Evolutionary conservation across 1,140 invertebrate species (phyloP).

Genomic region (Zophobas morio): DNA sequence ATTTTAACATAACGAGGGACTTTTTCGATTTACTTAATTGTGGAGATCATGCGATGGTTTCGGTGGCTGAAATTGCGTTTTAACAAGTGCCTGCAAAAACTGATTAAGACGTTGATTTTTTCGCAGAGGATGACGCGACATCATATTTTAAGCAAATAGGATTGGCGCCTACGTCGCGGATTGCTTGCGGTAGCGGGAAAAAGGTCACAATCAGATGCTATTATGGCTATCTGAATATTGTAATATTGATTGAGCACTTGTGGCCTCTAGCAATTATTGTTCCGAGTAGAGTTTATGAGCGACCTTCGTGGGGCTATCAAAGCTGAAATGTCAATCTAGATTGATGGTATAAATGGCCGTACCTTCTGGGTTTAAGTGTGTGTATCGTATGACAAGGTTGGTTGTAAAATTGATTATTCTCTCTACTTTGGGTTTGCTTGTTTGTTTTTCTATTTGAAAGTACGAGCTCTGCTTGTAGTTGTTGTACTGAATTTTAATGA

Average conservation of each 20-base stretch:
- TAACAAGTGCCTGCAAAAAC: not conserved
- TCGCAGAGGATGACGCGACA: too few species aligned
- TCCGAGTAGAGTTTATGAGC: not conserved
- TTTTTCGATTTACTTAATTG: slow-evolving; percentile 15
- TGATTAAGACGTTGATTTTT: too few species aligned
- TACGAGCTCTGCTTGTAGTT: too few species aligned
- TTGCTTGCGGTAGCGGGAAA: not conserved
- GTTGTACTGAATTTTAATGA: too few species aligned
- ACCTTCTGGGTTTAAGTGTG: too few species aligned
- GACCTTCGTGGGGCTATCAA: not conserved
- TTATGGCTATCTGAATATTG: not conserved
- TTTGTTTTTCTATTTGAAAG: too few species aligned
- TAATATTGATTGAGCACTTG: not conserved
- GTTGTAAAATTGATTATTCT: too few species aligned
- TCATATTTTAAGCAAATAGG: too few species aligned
- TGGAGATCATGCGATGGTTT: slow-evolving; percentile 22
- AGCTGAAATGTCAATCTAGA: not conserved
- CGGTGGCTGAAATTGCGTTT: slow-evolving; percentile 12
- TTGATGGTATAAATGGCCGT: too few species aligned
- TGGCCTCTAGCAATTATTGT: not conserved
- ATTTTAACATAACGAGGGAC: slow-evolving; percentile 6
- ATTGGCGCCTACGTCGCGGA: too few species aligned
- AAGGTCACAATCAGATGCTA: slow-evolving; percentile 2
- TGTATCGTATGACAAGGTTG: too few species aligned
- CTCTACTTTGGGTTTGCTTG: too few species aligned